phyloP scores from a whole-genome alignment of 2,797 vertebrate species.

The Macropodus opercularis region DNA sequence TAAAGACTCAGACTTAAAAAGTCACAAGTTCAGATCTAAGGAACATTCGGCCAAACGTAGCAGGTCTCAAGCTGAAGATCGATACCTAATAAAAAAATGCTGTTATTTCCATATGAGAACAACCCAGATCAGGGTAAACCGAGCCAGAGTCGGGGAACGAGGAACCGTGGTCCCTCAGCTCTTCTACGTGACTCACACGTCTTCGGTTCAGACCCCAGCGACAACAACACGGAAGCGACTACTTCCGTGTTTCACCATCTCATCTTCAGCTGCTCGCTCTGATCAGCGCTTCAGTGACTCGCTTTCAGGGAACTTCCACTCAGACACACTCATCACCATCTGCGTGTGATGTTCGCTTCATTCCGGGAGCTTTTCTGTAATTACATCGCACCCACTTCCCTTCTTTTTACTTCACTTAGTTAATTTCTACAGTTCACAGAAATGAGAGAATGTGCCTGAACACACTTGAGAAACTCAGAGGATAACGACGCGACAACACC shows the following conservation, averaged over 20 bases:
- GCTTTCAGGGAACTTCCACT: no score
- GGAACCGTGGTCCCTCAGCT: no score
- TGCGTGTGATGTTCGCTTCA: neutral
- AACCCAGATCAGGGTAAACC: no score
- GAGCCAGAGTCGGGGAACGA: no score
- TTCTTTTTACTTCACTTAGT: neutral
- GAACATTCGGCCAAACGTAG: conserved; percentile 1
- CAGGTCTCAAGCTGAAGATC: conserved; percentile 19
- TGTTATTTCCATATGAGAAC: no score
- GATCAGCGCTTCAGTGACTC: no score
- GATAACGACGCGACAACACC: neutral
- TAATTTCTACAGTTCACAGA: conserved; percentile 18
- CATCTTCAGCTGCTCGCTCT: no score
- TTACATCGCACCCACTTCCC: neutral
- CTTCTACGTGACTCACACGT: no score
- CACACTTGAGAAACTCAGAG: neutral
- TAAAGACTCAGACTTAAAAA: conserved; percentile 22
- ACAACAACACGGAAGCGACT: no score
- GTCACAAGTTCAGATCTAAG: conserved; percentile 19
- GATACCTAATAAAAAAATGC: conserved; percentile 11
- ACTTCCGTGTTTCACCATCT: no score
- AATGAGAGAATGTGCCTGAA: conserved; percentile 8
- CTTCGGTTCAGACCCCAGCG: no score
- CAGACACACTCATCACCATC: no score
- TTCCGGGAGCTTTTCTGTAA: neutral